Conservation (phyloP, 2,888 invertebrate species). For the Tetrapedia diversipes region DNA sequence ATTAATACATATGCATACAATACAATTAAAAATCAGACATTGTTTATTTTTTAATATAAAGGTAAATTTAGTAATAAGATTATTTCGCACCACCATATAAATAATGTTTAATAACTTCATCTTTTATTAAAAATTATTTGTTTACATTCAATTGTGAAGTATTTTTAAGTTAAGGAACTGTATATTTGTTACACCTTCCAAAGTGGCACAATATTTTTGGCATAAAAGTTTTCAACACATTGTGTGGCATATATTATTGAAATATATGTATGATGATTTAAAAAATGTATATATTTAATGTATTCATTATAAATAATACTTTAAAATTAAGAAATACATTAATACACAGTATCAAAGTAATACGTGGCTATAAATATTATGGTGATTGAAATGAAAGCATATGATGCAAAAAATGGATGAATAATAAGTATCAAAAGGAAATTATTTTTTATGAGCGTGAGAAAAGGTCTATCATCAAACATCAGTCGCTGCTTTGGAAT, state of each 20-base stretch:
- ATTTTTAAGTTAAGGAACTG: slow-evolving; percentile 10
- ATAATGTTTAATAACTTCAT: not conserved
- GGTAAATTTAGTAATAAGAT: not conserved
- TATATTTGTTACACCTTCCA: not conserved
- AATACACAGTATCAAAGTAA: not conserved
- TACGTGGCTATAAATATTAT: not conserved
- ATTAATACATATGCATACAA: not conserved
- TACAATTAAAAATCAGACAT: not conserved
- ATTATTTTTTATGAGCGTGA: not conserved
- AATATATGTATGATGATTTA: not conserved
- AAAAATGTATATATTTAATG: not conserved
- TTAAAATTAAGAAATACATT: not conserved
- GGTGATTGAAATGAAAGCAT: not conserved
- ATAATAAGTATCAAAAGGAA: not conserved
- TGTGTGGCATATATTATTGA: not conserved
- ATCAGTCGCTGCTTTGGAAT: slow-evolving; percentile 10
- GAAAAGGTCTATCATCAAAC: not conserved
- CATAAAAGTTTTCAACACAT: not conserved
- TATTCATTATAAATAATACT: not conserved
- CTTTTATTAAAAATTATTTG: not conserved
- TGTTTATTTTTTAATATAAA: not conserved
- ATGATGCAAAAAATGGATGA: not conserved
- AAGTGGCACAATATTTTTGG: slow-evolving; percentile 18
- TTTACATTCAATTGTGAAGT: not conserved
- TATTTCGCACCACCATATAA: not conserved